Percentiles rank a stretch among this genome's conserved stretches.
These are phyloP conservation scores for Xiphophorus maculatus DNA, from an alignment of 2,113 vertebrate genomes.

Conservation along the genomic window DNA sequence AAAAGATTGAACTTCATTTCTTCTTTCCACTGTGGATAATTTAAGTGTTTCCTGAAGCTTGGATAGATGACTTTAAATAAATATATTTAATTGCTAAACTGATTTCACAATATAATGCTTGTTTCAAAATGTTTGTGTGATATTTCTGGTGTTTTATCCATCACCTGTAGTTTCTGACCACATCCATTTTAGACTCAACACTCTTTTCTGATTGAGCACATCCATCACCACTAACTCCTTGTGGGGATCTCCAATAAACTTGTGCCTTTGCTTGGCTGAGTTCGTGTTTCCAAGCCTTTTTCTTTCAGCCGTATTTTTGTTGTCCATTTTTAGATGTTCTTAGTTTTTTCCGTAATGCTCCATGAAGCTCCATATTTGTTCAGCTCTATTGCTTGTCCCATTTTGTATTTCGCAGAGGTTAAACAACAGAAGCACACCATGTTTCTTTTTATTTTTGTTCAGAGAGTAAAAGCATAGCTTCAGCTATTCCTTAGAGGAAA, in stretches of 20 bases:
- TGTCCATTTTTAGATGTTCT: conserved; percentile 68
- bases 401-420: conserved; percentile 74
- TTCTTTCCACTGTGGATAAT: not conserved
- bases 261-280: conserved; percentile 32
- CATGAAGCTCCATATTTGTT: conserved; percentile 68
- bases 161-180: conserved; percentile 6
- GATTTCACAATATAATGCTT: not conserved
- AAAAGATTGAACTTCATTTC: not conserved
- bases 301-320: conserved; percentile 57
- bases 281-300: conserved; percentile 46
- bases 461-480: conserved; percentile 58
- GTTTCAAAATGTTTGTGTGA: conserved; percentile 7
- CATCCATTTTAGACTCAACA: conserved; percentile 31
- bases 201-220: conserved; percentile 36
- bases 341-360: conserved; percentile 61
- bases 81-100: not conserved
- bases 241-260: conserved; percentile 54
- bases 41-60: not conserved
- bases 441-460: conserved; percentile 70
- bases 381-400: conserved; percentile 70
- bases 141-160: conserved; percentile 16
- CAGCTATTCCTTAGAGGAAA: conserved; percentile 60
- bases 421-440: conserved; percentile 68
- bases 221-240: conserved; percentile 49
- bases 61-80: not conserved